A percentile compares a stretch with the other conserved stretches of the same genome.
These are phyloP conservation scores for Ryuthela nishihirai DNA, from an alignment of 2,888 invertebrate species.

Conservation along the genomic window DNA sequence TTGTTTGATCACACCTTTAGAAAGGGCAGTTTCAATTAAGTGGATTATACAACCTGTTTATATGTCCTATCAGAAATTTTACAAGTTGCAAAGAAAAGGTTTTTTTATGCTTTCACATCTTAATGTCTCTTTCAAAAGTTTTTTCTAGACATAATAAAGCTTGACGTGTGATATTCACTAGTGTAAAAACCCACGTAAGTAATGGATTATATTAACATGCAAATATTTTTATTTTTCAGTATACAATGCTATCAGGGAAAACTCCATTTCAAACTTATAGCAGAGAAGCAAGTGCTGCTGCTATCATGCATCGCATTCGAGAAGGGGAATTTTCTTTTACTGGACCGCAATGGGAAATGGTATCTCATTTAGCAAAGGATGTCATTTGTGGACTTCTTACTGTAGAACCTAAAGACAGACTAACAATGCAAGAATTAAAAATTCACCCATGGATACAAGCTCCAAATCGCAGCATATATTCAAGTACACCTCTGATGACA, in stretches of 20 bases:
- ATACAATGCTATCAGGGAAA: constrained; percentile 78
- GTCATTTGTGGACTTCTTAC: constrained; percentile 70
- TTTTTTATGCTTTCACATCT: no score
- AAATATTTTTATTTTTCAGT: constrained; percentile 54
- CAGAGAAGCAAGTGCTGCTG: constrained; percentile 66
- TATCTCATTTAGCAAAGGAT: constrained; percentile 70
- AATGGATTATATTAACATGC: no score
- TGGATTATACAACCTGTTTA: no score
- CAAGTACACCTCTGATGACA: constrained; percentile 60
- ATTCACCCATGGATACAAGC: constrained; percentile 65
- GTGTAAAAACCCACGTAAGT: no score
- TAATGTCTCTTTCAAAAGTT: no score
- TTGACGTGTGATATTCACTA: no score
- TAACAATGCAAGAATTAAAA: constrained; percentile 64
- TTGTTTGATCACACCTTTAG: no score
- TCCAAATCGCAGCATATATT: constrained; percentile 48
- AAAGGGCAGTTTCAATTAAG: no score
- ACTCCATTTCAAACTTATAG: constrained; percentile 72
- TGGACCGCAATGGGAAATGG: constrained; percentile 65
- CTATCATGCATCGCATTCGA: constrained; percentile 73
- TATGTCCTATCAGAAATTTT: no score
- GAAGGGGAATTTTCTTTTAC: constrained; percentile 74
- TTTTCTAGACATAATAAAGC: no score
- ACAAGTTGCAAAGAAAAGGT: no score
- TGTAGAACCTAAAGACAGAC: constrained; percentile 68